Percentiles rank a stretch among this genome's conserved stretches.
Evolutionary conservation across 2,113 vertebrate genomes (phyloP).

Genomic region (Rhineura floridana): DNA sequence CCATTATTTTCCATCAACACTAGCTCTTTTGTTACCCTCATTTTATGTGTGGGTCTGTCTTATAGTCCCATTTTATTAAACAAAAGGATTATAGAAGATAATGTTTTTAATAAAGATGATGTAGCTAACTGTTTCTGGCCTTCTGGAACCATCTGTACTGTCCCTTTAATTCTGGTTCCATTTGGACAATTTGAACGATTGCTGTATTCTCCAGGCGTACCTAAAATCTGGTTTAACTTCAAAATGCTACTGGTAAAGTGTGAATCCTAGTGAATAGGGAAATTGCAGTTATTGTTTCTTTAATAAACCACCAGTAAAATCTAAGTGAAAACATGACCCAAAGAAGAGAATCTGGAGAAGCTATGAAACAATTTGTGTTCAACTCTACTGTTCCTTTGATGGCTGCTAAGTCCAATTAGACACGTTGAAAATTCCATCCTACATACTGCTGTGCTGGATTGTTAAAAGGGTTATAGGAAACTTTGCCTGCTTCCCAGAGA

Average conservation of each 20-base stretch:
- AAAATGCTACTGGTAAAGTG: not conserved
- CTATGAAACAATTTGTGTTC: not conserved
- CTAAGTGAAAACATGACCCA: not conserved
- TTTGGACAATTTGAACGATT: not conserved
- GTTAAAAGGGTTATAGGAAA: not conserved
- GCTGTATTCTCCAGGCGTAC: not conserved
- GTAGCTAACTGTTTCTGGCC: not conserved
- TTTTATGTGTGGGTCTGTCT: not conserved
- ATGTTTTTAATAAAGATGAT: not conserved
- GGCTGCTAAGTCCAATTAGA: slow-evolving; percentile 14
- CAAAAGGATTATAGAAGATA: not conserved
- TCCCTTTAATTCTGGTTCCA: not conserved
- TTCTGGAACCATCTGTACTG: not conserved
- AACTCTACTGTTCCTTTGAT: slow-evolving; percentile 6
- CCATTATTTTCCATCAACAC: not conserved
- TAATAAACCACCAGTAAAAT: slow-evolving; percentile 1
- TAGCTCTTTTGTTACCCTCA: not conserved
- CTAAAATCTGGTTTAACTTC: slow-evolving; percentile 6
- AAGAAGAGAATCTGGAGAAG: not conserved
- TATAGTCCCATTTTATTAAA: not conserved
- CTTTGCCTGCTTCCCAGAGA: not conserved
- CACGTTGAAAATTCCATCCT: slow-evolving; percentile 10
- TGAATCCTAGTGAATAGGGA: not conserved
- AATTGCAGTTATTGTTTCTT: slow-evolving; percentile 13
- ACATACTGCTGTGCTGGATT: not conserved